Evolutionary conservation across 2,113 vertebrate genomes (phyloP).

Genomic region (Actenoides lindsayi): DNA sequence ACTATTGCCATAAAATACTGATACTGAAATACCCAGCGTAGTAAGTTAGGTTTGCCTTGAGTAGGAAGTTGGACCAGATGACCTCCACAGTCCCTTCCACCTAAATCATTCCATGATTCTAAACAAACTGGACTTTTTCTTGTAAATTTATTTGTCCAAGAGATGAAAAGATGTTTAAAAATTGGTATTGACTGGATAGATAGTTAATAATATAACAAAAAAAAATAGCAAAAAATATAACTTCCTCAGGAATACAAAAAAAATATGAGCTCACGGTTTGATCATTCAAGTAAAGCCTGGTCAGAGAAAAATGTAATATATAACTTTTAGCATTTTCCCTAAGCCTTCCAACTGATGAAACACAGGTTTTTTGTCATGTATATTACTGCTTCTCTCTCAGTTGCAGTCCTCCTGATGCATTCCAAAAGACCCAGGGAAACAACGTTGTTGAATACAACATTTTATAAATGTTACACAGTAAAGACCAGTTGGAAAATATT

Average conservation of each 20-base stretch:
- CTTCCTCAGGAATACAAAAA: neutral
- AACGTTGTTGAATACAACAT: neutral
- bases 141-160: neutral
- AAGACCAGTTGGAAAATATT: neutral
- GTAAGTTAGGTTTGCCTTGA: neutral
- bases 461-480: neutral
- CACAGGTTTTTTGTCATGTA: neutral
- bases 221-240: neutral
- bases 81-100: neutral
- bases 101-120: neutral
- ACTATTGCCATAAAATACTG: neutral
- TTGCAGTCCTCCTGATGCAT: neutral
- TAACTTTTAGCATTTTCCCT: neutral
- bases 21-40: neutral
- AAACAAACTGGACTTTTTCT: neutral
- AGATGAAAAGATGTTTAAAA: neutral
- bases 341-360: neutral
- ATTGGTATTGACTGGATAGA: neutral
- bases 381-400: neutral
- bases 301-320: neutral
- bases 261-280: neutral
- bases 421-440: neutral
- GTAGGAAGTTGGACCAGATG: neutral
- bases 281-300: neutral
- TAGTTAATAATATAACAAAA: neutral